phyloP scores from a whole-genome alignment of 2,113 vertebrate species.

The Hiodon tergisus region DNA sequence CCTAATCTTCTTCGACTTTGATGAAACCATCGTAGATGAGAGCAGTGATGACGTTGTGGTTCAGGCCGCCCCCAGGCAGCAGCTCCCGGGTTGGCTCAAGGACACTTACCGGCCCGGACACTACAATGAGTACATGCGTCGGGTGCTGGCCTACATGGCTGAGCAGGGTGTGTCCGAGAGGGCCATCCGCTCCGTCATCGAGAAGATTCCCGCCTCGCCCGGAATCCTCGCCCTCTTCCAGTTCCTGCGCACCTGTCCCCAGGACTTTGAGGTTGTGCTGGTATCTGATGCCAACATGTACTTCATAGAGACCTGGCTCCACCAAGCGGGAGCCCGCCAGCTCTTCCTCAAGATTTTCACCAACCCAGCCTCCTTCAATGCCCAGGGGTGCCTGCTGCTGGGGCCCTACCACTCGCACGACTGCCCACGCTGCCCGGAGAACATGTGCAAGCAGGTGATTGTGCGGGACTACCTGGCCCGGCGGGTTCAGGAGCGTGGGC shows the following conservation, averaged over 20 bases:
- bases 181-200: slow-evolving; percentile 69
- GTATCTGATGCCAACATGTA: slow-evolving; percentile 90
- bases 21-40: slow-evolving; percentile 90
- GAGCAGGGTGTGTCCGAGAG: slow-evolving; percentile 78
- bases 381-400: slow-evolving; percentile 72
- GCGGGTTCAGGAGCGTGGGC: slow-evolving; percentile 68
- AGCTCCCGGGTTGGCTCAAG: slow-evolving; percentile 71
- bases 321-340: slow-evolving; percentile 59
- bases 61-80: slow-evolving; percentile 70
- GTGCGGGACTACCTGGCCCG: slow-evolving; percentile 76
- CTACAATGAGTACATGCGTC: slow-evolving; percentile 93
- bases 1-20: slow-evolving; percentile 92
- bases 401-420: slow-evolving; percentile 84
- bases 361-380: slow-evolving; percentile 81
- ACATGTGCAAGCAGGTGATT: slow-evolving; percentile 91
- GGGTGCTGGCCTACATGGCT: slow-evolving; percentile 76
- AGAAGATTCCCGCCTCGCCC: slow-evolving; percentile 79
- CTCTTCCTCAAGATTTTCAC: slow-evolving; percentile 84
- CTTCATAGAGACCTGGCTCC: slow-evolving; percentile 78
- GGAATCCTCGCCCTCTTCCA: slow-evolving; percentile 82
- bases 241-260: slow-evolving; percentile 72
- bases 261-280: slow-evolving; percentile 82
- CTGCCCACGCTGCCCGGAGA: slow-evolving; percentile 79
- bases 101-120: slow-evolving; percentile 75
- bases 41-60: slow-evolving; percentile 85